phyloP scores from a whole-genome alignment of 2,888 invertebrate species.

The Acholoe squamosa region DNA sequence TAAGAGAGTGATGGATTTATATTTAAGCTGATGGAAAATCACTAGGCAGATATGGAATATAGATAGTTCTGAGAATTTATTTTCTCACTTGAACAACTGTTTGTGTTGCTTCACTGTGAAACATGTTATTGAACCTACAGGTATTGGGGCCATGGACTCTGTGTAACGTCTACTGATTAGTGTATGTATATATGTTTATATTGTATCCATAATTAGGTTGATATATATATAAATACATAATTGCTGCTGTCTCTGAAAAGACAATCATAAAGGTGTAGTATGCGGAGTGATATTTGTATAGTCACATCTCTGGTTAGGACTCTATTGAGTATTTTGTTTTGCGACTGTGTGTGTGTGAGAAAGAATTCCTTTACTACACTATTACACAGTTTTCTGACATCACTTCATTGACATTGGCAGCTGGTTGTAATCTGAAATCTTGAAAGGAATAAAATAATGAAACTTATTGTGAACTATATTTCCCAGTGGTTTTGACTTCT shows the following conservation, averaged over 20 bases:
- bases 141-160: conserved; percentile 9
- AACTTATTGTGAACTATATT: neutral
- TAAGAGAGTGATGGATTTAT: neutral
- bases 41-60: neutral
- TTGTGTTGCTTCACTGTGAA: conserved; percentile 10
- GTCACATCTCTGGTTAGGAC: neutral
- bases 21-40: neutral
- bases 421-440: conserved; percentile 4
- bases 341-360: neutral
- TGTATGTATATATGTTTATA: neutral
- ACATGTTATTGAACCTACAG: neutral
- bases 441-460: conserved; percentile 16
- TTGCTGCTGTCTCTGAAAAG: conserved; percentile 3
- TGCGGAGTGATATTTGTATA: neutral
- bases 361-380: neutral
- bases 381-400: neutral
- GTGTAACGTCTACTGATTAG: neutral
- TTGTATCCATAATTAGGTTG: neutral
- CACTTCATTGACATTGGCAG: conserved; percentile 20
- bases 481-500: neutral
- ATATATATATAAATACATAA: neutral
- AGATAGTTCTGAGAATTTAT: neutral
- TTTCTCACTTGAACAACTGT: neutral
- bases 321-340: neutral
- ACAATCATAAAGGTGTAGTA: neutral